phyloP scores from a whole-genome alignment of 2,113 vertebrate genomes.

The Hypocryptadius cinnamomeus region DNA sequence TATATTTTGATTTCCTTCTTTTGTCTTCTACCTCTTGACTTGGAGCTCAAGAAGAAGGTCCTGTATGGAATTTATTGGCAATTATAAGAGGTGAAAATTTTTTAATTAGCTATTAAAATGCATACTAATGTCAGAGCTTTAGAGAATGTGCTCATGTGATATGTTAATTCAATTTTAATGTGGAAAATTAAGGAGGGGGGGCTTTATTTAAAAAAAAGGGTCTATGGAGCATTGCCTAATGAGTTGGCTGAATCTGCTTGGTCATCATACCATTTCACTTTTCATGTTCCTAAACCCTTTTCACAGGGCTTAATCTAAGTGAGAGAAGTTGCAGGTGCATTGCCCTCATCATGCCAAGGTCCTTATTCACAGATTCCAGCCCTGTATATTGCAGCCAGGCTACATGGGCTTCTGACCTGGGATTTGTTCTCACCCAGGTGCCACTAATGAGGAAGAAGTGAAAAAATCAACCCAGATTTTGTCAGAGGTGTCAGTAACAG shows the following conservation, averaged over 20 bases:
- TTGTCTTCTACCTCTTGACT: neutral
- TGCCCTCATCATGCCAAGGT: neutral
- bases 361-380: neutral
- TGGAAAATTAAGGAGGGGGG: neutral
- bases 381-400: neutral
- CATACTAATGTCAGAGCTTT: neutral
- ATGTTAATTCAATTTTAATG: conserved; percentile 21
- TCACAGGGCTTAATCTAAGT: neutral
- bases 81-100: neutral
- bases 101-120: conserved; percentile 49
- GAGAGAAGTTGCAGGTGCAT: neutral
- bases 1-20: neutral
- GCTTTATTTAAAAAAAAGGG: neutral
- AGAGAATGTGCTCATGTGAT: neutral
- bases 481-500: neutral
- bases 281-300: neutral
- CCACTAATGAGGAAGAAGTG: neutral
- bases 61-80: neutral
- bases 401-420: neutral
- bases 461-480: neutral
- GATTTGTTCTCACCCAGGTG: neutral
- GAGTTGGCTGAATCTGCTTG: neutral
- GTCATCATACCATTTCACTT: neutral
- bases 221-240: neutral
- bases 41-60: neutral